A percentile compares a stretch with the other conserved stretches of the same genome.
These are phyloP conservation scores for Antennarius striatus DNA, from an alignment of 2,113 vertebrate species.

Conservation along the genomic window DNA sequence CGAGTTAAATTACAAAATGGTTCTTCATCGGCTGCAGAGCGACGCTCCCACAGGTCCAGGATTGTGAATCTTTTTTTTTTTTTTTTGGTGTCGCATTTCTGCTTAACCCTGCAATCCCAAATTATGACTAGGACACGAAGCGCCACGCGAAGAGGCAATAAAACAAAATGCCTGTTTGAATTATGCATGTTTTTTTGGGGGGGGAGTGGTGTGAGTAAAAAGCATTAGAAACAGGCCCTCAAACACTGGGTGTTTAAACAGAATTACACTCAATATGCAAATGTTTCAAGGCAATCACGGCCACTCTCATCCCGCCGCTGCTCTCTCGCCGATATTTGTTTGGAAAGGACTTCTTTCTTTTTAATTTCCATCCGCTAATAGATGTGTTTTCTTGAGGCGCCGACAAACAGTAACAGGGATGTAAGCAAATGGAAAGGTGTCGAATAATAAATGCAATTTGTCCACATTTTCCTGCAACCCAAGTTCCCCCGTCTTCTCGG, in stretches of 20 bases:
- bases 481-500: constrained; percentile 8
- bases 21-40: too few relatives aligned
- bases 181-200: constrained; percentile 37
- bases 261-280: constrained; percentile 67
- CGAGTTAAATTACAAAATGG: too few relatives aligned
- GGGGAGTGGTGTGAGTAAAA: constrained; percentile 33
- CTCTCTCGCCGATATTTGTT: constrained; percentile 25
- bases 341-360: constrained; percentile 33
- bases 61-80: neutral
- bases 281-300: constrained; percentile 47
- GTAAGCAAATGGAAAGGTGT: constrained; percentile 37
- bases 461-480: constrained; percentile 23
- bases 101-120: constrained; percentile 5
- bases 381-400: constrained; percentile 3
- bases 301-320: constrained; percentile 4
- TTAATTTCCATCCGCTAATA: too few relatives aligned
- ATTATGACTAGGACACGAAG: neutral
- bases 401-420: constrained; percentile 23
- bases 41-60: neutral
- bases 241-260: constrained; percentile 45
- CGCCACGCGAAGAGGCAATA: neutral
- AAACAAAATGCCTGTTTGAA: constrained; percentile 38
- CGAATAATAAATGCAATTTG: constrained; percentile 37
- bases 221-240: constrained; percentile 37
- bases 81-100: neutral